Conservation (phyloP, 2,797 vertebrate species). For the Peromyscus eremicus region DNA sequence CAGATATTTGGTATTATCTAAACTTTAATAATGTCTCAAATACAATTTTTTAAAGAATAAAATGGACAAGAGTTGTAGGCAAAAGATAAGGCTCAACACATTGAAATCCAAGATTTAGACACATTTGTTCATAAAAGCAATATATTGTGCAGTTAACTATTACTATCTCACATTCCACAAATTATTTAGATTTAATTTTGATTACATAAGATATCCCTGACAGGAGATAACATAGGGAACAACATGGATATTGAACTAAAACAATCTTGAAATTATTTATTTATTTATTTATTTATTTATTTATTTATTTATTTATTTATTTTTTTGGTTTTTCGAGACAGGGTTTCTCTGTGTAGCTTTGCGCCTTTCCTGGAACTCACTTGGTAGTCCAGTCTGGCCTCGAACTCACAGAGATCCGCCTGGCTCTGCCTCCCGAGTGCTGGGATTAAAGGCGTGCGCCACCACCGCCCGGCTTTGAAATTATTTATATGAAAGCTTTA, state of each 20-base stretch:
- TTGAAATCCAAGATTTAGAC: background rate
- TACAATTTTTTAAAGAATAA: background rate
- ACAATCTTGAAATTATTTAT: background rate
- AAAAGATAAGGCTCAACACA: background rate
- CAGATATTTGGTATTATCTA: background rate
- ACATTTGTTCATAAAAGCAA: background rate
- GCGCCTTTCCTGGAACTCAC: too few species aligned
- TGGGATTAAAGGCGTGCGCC: too few species aligned
- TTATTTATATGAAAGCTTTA: background rate
- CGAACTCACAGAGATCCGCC: too few species aligned
- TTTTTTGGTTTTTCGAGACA: too few species aligned
- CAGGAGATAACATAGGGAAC: background rate
- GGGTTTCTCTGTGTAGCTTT: too few species aligned
- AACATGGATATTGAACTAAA: background rate
- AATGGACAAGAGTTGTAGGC: background rate
- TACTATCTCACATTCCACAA: background rate
- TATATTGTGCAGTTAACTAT: background rate
- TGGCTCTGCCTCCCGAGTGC: too few species aligned
- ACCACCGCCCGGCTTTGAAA: too few species aligned
- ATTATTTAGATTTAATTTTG: slow-evolving; percentile 48
- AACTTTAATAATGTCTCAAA: background rate
- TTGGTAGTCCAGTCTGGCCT: too few species aligned
- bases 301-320: too few species aligned
- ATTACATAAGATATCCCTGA: background rate
- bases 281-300: too few species aligned